Evolutionary conservation across 2,888 invertebrate genomes (phyloP), one percentile per base, ranked within the genome.

Genomic region (Neoitamus cyanurus): DNA sequence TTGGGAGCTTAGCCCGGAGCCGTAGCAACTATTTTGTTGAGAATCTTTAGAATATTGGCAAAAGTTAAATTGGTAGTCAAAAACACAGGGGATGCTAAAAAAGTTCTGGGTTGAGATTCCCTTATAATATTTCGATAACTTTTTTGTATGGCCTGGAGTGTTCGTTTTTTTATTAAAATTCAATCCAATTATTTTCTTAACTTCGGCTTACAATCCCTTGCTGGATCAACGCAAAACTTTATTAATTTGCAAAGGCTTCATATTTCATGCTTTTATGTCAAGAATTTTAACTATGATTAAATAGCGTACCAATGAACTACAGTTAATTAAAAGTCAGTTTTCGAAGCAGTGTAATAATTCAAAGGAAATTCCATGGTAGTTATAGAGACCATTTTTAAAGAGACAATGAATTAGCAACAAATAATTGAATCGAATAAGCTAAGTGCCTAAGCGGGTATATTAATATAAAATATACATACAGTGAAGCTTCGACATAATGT

Each of bases 11-110:
- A 25, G n/a, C 58, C 2, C 20, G 2, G 6, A 58, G 58, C 58
- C 20, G 20, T 42, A 42, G 20, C 58, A 58, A 58, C 58, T 58
- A 58, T 58, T 58, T 58, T 58, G 25, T 25, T 58, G 58, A n/a
- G 58, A 58, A 58, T 25, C 25, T 58, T 58, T 58, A 15, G 25
- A 20, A 58, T 58, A 58, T 58, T 7, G 58, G 58, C 15, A 58
- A 58, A 58, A 58, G 58, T 58, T 58, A 58, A 58, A 58, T 58
- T 58, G 58, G 58, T 25, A 58, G 58, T 58, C 58, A 58, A 58
- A 58, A 58, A 58, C 58, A 58, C 58, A 20, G 25, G 58, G 58
- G 58, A 58, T 58, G 58, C 6, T 25, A 7, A 58, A 20, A 58
- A 58, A 58, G 9, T 25, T 58, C 9, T 3, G 7, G 58, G 9